These are phyloP conservation scores for Scophthalmus maximus DNA, from an alignment of 2,113 vertebrate species.

Conservation along the genomic window DNA sequence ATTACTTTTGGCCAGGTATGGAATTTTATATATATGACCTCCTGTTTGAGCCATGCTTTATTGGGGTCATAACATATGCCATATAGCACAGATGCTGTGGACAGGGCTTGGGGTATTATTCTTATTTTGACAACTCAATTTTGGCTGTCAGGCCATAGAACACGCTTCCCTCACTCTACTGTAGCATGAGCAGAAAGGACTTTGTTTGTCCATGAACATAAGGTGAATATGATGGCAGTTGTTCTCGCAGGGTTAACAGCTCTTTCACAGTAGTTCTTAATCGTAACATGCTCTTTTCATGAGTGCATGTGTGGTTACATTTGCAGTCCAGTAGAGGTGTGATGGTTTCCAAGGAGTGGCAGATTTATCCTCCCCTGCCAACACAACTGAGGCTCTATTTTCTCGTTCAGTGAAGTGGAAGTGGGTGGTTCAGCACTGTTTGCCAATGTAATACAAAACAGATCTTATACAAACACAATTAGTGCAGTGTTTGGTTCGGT, in stretches of 20 bases:
- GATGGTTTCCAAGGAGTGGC: constrained; percentile 62
- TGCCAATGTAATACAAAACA: constrained; percentile 67
- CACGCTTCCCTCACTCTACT: not conserved
- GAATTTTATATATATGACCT: constrained; percentile 34
- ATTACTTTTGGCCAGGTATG: constrained; percentile 11
- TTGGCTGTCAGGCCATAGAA: not conserved
- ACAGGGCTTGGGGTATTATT: constrained; percentile 16
- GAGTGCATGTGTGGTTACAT: constrained; percentile 52
- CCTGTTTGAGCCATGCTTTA: constrained; percentile 39
- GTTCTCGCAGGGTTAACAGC: constrained; percentile 50
- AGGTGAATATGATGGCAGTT: constrained; percentile 46
- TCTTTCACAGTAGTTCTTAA: constrained; percentile 48
- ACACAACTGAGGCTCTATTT: constrained; percentile 62
- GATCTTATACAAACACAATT: constrained; percentile 74
- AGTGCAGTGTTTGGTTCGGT: constrained; percentile 57
- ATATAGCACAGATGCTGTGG: not conserved
- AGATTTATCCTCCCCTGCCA: constrained; percentile 68
- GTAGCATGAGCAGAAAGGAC: constrained; percentile 7
- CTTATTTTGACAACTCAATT: constrained; percentile 39
- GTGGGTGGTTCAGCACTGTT: constrained; percentile 66
- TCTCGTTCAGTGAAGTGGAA: constrained; percentile 76
- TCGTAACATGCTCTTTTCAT: constrained; percentile 58
- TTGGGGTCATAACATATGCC: constrained; percentile 31
- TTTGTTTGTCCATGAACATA: constrained; percentile 33
- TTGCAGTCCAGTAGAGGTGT: constrained; percentile 59